Evolutionary conservation across 2,888 invertebrate species (phyloP), one percentile per base, ranked within the genome.

Genomic region (Metalampra italica): DNA sequence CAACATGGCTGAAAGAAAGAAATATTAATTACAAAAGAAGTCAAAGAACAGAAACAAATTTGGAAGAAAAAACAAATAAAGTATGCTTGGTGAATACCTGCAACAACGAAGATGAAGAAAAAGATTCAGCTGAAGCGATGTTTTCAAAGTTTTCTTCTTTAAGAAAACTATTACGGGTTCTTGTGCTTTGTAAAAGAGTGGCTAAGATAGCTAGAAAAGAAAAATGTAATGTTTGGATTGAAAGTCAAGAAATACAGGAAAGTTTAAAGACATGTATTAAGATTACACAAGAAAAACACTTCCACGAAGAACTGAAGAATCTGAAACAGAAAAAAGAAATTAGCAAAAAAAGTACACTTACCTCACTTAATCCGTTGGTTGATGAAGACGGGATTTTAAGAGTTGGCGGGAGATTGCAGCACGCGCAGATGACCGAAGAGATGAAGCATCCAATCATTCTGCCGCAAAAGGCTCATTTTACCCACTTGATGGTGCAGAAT

Each of bases 371-470:
- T n/a, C n/a, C n/a, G n/a, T n/a, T n/a, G n/a, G n/a, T n/a, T n/a
- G 37, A 37, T 11, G 4, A 46, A 12, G n/a, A 41, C n/a, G 43
- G 46, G 4, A 38, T 53, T 5, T 30, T 47, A 45, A 29, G 49
- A 36, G 49, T 49, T 11, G 46, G 46, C 30, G 46, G 51, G 1
- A 39, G 49, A 9, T 8, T 51, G 13, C 15, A 45, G 5, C 30
- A 49, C 11, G 43, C 49, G 5, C 9, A 45, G 22, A 29, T 45
- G 7, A 38, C 9, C 15, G 46, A 43, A 22, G 40, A 36, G 9
- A 29, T 43, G 14, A 52, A 49, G 14, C 46, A 49, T 44, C 52
- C 50, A 9, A 41, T 53, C 29, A 38, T 53, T 9, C 15, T 53
- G 8, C 39, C 39, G 4, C 39, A 14, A 13, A 12, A 39, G n/a